Base-by-base conservation (phyloP, 2,113 vertebrate species). In the Numenius arquata region DNA sequence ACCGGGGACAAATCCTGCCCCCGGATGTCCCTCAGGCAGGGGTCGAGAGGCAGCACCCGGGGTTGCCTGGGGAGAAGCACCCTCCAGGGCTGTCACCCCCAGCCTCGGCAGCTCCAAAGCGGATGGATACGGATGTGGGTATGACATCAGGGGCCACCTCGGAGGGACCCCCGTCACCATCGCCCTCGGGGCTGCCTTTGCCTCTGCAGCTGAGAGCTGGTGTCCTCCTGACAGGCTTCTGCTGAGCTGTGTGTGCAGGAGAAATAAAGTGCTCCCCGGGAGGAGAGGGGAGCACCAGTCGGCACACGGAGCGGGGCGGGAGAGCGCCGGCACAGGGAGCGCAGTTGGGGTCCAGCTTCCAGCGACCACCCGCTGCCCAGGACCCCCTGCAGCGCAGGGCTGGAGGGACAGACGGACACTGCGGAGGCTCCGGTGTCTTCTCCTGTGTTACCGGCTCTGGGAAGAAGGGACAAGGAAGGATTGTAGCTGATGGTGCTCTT, bases 171-270 rank as follows among this genome's bases (percentile, higher is more conserved):
- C 55, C 3, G 3, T 18, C 65, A 26, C 55, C 47, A 9, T 30
- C 21, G 0, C 73, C 53, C 62, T 52, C 26, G 2, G 25, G 48
- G 48, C 66, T 40, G 58, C 48, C 50, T 30, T 20, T 36, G 76
- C 66, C 41, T 11, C 15, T 11, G 27, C 58, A 23, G 15, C 13
- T 12, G 43, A 10, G 50, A 23, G 17, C 5, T 2, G 8, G 9
- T 6, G 3, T 18, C 15, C 36, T 21, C n/a, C 47, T 7, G 6
- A 19, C 27, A 18, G 66, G 6, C 26, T 18, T 9, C 56, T 71
- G 75, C 68, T 1, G 0, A 30, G 2, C 15, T 2, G 20, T 2
- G 16, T 1, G 56, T 7, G 52, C 30, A 19, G 25, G 18, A 10
- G 30, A 40, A 47, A 5, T 4, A 6, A 43, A 45, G 9, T 3